Percentiles rank a stretch among this genome's conserved stretches.
Conservation (phyloP, 2,797 vertebrate genomes). For the Tachyglossus aculeatus region DNA sequence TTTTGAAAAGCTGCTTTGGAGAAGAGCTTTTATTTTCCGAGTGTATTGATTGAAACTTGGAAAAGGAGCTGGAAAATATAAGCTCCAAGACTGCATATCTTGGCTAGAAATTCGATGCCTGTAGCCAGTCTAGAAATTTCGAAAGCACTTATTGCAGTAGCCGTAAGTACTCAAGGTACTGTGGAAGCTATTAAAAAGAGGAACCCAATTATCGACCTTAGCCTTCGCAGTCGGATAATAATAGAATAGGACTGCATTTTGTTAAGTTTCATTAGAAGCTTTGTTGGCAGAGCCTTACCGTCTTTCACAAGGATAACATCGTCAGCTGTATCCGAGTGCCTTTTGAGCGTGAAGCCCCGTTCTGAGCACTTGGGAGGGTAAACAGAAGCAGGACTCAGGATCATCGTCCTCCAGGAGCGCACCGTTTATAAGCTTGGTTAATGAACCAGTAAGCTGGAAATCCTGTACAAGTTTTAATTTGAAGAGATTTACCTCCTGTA, state of each 20-base stretch:
- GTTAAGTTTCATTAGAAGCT: not conserved
- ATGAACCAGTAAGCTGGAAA: no score
- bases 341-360: no score
- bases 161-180: not conserved
- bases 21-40: slow-evolving; percentile 41
- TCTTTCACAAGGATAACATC: not conserved
- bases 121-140: not conserved
- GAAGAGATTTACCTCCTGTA: no score
- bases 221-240: not conserved
- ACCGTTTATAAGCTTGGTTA: no score
- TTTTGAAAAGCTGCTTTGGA: slow-evolving; percentile 28
- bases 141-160: no score
- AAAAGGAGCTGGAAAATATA: slow-evolving; percentile 16
- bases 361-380: no score
- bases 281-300: fast-evolving
- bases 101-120: slow-evolving; percentile 18
- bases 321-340: no score
- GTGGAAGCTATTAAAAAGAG: not conserved
- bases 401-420: no score
- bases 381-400: no score
- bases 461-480: no score
- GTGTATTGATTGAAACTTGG: slow-evolving; percentile 12
- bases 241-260: not conserved
- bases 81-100: slow-evolving; percentile 20
- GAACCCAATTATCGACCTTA: not conserved